These are phyloP conservation scores for Arrhamphus sclerolepis DNA, from an alignment of 2,797 vertebrate species.

Conservation along the genomic window DNA sequence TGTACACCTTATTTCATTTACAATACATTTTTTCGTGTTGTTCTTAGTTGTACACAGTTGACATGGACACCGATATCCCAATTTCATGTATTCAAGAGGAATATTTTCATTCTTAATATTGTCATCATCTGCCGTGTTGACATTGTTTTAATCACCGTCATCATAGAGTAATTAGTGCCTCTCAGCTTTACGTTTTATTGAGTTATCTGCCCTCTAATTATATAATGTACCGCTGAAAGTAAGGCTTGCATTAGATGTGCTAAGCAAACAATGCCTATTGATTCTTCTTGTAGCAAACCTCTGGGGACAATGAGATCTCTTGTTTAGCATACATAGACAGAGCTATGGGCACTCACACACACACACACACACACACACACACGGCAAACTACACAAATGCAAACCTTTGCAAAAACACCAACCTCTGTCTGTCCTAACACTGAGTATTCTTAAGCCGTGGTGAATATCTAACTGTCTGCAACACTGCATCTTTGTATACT, in stretches of 20 bases:
- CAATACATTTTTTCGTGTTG: too few species aligned
- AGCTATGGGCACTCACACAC: conserved; percentile 38
- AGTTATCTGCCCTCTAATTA: conserved; percentile 49
- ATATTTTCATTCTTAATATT: conserved; percentile 3
- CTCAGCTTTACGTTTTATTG: conserved; percentile 35
- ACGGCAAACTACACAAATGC: conserved; percentile 47
- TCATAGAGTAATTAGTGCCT: conserved; percentile 21
- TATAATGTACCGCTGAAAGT: conserved; percentile 50
- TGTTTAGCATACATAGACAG: conserved; percentile 65
- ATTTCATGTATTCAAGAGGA: background rate
- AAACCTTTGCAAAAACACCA: conserved; percentile 66
- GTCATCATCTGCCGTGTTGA: background rate
- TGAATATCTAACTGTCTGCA: conserved; percentile 61
- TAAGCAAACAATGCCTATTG: conserved; percentile 74
- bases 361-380: conserved; percentile 15
- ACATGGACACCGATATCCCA: background rate
- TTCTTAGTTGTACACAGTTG: background rate
- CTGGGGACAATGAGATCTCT: conserved; percentile 72
- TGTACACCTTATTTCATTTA: too few species aligned
- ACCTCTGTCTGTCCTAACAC: conserved; percentile 57
- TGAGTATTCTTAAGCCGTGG: conserved; percentile 54
- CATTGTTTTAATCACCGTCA: background rate
- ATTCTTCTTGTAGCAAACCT: conserved; percentile 67
- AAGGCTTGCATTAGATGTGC: conserved; percentile 49
- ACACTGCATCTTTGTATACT: conserved; percentile 56